Base-by-base conservation (phyloP, 1,140 invertebrate species). In the Bombus consobrinus region DNA sequence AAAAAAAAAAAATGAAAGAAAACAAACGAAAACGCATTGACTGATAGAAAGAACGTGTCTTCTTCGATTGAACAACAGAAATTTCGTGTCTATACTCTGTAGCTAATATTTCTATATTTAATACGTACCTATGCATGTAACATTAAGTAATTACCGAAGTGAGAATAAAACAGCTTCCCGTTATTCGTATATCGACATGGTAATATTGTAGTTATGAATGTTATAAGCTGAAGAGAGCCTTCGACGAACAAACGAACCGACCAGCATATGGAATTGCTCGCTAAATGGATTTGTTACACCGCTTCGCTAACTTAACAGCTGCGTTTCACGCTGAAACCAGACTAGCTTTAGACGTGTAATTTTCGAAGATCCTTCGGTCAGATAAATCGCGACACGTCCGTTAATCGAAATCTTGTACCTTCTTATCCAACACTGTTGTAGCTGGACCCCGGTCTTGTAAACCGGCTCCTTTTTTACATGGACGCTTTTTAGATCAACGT, bases 211-310 rank as follows among this genome's bases (percentile, higher is more conserved):
- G 10, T 62, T 12, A 78, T 15, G 57, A 66, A 69, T 66, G 4
- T 75, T 86, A 39, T 41, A 47, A 64, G 62, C 71, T 59, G 53
- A 76, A 39, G 62, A 69, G 66, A 69, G 57, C 37, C 73, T 75
- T 75, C 43, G 43, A 81, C 41, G 88, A 86, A 81, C 69, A 76
- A 83, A 88, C 41, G 71, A 18, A 47, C 57, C 81, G 83, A 71
- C 82, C 57, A 81, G 81, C 79, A 81, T 79, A 73, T 85, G 66
- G 81, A 80, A 83, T 90, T 85, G 87, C 86, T 74, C 47, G 47
- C 88, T 83, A 86, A 90, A 90, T 90, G 89, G 88, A 90, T 90
- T 90, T 90, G 88, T 90, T 90, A 89, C 87, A 89, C 74, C 22
- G 86, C 75, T 43, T 72, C 66, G 75, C 53, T 47, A 69, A 78